Evolutionary conservation across 2,113 vertebrate genomes (phyloP).

Genomic region (Glaucomys volans): DNA sequence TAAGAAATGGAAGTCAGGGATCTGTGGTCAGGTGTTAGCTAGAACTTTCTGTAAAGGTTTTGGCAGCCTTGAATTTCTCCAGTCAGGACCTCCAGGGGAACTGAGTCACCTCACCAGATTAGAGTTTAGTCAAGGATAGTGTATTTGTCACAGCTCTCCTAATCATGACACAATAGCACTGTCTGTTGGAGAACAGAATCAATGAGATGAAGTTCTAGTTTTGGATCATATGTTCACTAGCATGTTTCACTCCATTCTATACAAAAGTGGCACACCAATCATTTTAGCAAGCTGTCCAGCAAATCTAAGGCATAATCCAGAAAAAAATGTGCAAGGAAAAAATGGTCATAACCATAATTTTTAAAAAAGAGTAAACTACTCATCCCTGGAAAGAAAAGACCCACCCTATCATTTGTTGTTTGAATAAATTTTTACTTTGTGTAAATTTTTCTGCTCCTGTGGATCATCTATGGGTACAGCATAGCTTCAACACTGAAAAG

Average conservation of each 20-base stretch:
- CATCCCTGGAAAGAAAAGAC: background rate
- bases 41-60: background rate
- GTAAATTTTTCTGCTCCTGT: background rate
- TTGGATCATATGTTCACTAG: background rate
- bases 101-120: background rate
- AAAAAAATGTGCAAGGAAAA: background rate
- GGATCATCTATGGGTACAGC: background rate
- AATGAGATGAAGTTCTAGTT: background rate
- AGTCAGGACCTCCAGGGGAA: background rate
- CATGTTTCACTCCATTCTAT: rapidly evolving
- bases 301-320: background rate
- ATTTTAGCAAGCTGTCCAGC: background rate
- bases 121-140: background rate
- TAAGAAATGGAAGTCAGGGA: background rate
- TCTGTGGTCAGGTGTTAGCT: background rate
- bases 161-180: background rate
- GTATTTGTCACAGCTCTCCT: background rate
- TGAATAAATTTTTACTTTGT: background rate
- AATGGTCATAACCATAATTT: background rate
- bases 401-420: background rate
- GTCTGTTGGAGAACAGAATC: background rate
- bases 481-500: background rate
- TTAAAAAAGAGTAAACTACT: background rate
- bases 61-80: background rate
- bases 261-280: background rate